These are phyloP conservation scores for Hypercompe scribonia DNA, from an alignment of 2,888 invertebrate species.

Conservation along the genomic window DNA sequence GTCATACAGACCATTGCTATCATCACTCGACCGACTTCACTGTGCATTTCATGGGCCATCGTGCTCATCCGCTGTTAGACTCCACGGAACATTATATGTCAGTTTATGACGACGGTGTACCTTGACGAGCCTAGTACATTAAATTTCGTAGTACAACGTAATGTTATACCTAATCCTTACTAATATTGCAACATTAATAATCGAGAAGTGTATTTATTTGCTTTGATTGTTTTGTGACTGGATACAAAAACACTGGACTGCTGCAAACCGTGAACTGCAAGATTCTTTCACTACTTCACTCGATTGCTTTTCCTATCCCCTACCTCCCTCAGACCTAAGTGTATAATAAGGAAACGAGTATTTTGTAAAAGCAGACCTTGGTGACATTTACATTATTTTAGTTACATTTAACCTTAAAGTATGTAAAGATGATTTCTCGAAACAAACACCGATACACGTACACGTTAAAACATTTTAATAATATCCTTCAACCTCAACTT, in stretches of 20 bases:
- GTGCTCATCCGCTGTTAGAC: not conserved
- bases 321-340: constrained; percentile 29
- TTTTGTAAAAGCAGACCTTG: constrained; percentile 53
- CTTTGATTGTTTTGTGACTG: too few species aligned
- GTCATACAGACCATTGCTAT: not conserved
- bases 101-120: not conserved
- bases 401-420: constrained; percentile 29
- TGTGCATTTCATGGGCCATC: not conserved
- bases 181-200: not conserved
- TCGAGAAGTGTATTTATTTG: not conserved
- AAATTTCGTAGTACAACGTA: not conserved
- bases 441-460: constrained; percentile 30
- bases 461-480: constrained; percentile 30
- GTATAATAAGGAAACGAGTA: constrained; percentile 58
- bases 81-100: not conserved
- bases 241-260: too few species aligned
- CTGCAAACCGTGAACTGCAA: too few species aligned
- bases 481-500: constrained; percentile 21
- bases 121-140: not conserved
- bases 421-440: constrained; percentile 26
- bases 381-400: constrained; percentile 33
- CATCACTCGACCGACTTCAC: not conserved
- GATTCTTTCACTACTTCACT: too few species aligned
- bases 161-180: not conserved
- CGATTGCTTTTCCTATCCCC: constrained; percentile 36